phyloP scores from a whole-genome alignment of 2,888 invertebrate genomes.

The Tetragonula carbonaria region DNA sequence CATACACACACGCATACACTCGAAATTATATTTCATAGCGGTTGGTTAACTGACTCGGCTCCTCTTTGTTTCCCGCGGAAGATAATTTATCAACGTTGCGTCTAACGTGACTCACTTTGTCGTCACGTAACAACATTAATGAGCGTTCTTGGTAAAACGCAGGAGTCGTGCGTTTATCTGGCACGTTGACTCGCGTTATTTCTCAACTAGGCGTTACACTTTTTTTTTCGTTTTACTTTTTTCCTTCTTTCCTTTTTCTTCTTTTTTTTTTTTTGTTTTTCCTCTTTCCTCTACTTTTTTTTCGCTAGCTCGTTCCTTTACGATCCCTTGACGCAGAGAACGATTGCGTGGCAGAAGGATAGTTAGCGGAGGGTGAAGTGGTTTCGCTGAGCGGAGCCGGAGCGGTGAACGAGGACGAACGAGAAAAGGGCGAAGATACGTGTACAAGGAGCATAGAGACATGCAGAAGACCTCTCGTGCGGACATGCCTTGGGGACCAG shows the following conservation, averaged over 20 bases:
- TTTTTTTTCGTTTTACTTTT: constrained; percentile 55
- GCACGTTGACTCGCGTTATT: constrained; percentile 57
- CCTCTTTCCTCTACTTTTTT: background rate
- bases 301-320: constrained; percentile 12
- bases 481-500: constrained; percentile 55
- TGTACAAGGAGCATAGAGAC: constrained; percentile 61
- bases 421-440: constrained; percentile 59
- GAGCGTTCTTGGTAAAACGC: constrained; percentile 46
- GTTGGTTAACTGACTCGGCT: background rate
- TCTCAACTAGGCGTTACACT: constrained; percentile 47
- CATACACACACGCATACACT: no score
- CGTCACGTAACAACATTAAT: constrained; percentile 49
- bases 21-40: background rate
- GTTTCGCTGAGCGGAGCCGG: constrained; percentile 53
- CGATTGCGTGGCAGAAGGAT: constrained; percentile 67
- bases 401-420: constrained; percentile 39
- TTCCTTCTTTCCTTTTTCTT: constrained; percentile 54
- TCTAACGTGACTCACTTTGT: constrained; percentile 1
- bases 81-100: constrained; percentile 1
- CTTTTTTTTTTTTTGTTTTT: constrained; percentile 41
- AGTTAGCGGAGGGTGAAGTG: constrained; percentile 58
- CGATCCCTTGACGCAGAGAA: constrained; percentile 60
- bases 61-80: background rate
- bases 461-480: constrained; percentile 53
- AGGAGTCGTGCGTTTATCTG: constrained; percentile 46